Evolutionary conservation across 2,113 vertebrate genomes (phyloP), one percentile per base, ranked within the genome.

Genomic region (Sphyrna mokarran): DNA sequence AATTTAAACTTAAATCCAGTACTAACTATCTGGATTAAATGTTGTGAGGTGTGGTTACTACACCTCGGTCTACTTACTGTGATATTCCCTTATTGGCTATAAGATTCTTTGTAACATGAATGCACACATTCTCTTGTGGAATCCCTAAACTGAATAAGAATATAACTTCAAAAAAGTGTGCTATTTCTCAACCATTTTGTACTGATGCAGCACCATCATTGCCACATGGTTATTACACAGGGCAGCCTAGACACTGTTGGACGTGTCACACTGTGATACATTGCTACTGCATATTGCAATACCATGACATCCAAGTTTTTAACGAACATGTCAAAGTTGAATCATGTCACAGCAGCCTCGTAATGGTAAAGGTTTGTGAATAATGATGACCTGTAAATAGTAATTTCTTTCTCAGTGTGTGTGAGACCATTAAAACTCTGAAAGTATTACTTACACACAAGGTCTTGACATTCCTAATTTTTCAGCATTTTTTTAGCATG

Each of bases 301-400:
- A 95, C 69, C 43, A 76, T 76, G 54, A 95, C 68, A 95, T 95
- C 94, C 40, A 69, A 29, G 69, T 95, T 95, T 76, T 54, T 72
- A 95, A 95, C 68, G 72, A 95, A 76, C 68, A 54, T 54, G 43
- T 33, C 94, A 72, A 72, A 76, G 68, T 93, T 93, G 89, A 93
- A 66, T 93, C 61, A 66, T 93, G 89, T 72, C 94, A 95, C 37
- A 48, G 69, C 22, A 72, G 37, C 54, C 68, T 29, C 3, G 69
- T 48, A 72, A 95, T 95, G 68, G 40, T 72, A 40, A 95, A 95
- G 94, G 68, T 95, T 95, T 95, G 94, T 95, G 69, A 95, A 72
- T 95, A 95, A 95, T 76, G 68, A 72, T 48, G 68, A 95, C 89
- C 68, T 54, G 69, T 61, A 95, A 72, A 72, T 40, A 29, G 69